phyloP scores from a whole-genome alignment of 2,888 invertebrate species.

The Argyra leucocephala region DNA sequence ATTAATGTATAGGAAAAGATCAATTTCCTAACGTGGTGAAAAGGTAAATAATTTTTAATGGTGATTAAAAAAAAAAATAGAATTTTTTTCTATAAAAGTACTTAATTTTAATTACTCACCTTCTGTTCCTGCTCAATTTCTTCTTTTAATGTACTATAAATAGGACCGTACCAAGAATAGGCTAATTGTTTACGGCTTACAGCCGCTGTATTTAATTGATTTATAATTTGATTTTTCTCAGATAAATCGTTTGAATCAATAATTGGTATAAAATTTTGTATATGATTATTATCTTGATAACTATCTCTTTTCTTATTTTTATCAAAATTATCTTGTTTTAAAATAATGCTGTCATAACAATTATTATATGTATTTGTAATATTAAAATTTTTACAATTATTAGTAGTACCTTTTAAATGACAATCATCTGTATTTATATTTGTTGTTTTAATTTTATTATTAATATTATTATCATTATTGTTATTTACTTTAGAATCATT shows the following conservation, averaged over 20 bases:
- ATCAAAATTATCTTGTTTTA: background rate
- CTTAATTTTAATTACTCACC: conserved; percentile 35
- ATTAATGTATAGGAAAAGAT: no score
- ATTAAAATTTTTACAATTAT: conserved; percentile 23
- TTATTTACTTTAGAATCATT: background rate
- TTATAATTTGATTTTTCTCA: conserved; percentile 23
- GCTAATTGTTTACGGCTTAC: conserved; percentile 40
- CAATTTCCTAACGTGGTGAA: no score
- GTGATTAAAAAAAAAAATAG: no score
- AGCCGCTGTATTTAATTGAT: conserved; percentile 26
- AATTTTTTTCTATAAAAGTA: no score
- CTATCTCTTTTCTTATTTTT: background rate
- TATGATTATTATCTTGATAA: background rate
- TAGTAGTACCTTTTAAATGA: conserved; percentile 20
- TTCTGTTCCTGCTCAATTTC: conserved; percentile 43
- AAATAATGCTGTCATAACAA: conserved; percentile 15
- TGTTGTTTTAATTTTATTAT: background rate
- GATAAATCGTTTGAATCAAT: conserved; percentile 22
- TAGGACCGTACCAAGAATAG: conserved; percentile 44
- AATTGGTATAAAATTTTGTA: conserved; percentile 7
- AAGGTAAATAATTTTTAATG: no score
- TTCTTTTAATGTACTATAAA: conserved; percentile 43
- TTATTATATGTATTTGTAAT: conserved; percentile 16
- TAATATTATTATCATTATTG: background rate
- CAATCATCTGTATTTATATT: background rate